Evolutionary conservation across 2,888 invertebrate genomes (phyloP), one percentile per base, ranked within the genome.

Genomic region (Latheticus oryzae): DNA sequence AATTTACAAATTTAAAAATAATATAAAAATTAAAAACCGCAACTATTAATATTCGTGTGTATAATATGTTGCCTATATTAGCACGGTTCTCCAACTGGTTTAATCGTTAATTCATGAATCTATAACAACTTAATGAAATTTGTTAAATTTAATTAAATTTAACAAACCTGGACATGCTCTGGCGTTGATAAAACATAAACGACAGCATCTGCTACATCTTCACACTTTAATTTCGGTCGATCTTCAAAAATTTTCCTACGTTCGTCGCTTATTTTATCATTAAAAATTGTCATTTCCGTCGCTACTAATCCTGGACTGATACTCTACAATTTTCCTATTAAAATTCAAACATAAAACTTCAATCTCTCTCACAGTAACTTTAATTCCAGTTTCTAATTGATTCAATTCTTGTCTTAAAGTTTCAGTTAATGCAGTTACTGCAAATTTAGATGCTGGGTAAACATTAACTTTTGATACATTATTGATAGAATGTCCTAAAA

Each of bases 401-500:
- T 42, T 30, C 51, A 70, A 19, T 40, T 70, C 69, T 12, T 68
- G 68, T 9, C 64, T 60, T 28, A 70, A 40, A 26, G 58, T 61
- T 33, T 67, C 65, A 0, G 68, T 62, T 2, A 70, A 55, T 1
- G 68, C 68, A 3, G 68, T 70, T 5, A 70, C 67, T 2, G 69
- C 69, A 50, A 50, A 52, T 42, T 70, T 70, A 0, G 68, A 64
- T 2, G 68, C 68, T 4, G 68, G 65, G 43, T 70, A 70, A 4
- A 68, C 65, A 35, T 63, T 66, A 12, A 65, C 60, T 16, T 37
- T 54, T 2, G 61, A 60, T 5, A 38, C 51, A 1, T 59, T 28
- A 19, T 47, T 26, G 0, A 66, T 61, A n/a, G 32, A 11, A 43
- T 69, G 69, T 0, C 69, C 69, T 0, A 52, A 52, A 2, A 66